Base-by-base conservation (phyloP, 2,888 invertebrate species). In the Theretra japonica region DNA sequence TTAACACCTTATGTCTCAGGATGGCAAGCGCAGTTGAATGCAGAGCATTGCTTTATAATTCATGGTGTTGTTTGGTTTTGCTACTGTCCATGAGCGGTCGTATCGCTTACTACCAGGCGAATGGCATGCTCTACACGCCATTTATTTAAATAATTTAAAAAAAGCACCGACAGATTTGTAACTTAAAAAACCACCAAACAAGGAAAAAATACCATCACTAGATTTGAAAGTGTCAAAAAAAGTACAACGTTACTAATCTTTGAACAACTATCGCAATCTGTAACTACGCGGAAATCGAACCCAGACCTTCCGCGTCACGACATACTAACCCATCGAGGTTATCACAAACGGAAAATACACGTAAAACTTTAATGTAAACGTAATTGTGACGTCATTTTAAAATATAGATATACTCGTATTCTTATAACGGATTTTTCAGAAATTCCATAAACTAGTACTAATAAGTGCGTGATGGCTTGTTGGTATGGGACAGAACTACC, bases 221-320 rank as follows among this genome's bases (percentile, higher is more conserved):
- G 30, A 28, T 5, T 30, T 7, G 30, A 60, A 30, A 48, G 6
- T 65, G 48, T 65, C 15, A 65, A 23, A 62, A 65, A 65, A 65
- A 23, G 23, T 23, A 15, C 41, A 11, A 41, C 11, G 41, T 21
- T 17, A 25, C 23, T 25, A 58, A 23, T 48, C 41, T 65, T 65
- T 2, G 17, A 17, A 65, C 48, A 65, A 65, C 48, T 48, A 65
- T 65, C 56, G n/a, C 33, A 58, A 41, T 62, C 17, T 65, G 30
- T n/a, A 72, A 30, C 68, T 21, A 71, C 56, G 58, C 65, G 65
- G 65, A 65, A 65, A 65, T 65, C 48, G 48, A 65, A 65, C 65
- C 48, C 41, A 23, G 41, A 65, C 23, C 41, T 65, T 65, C 65
- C 65, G 65, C 65, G 65, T 65, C 65, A 65, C 65, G 48, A 69